A percentile compares a stretch with the other conserved stretches of the same genome.
phyloP scores from a whole-genome alignment of 2,888 invertebrate species.

The Tanypteryx hageni region DNA sequence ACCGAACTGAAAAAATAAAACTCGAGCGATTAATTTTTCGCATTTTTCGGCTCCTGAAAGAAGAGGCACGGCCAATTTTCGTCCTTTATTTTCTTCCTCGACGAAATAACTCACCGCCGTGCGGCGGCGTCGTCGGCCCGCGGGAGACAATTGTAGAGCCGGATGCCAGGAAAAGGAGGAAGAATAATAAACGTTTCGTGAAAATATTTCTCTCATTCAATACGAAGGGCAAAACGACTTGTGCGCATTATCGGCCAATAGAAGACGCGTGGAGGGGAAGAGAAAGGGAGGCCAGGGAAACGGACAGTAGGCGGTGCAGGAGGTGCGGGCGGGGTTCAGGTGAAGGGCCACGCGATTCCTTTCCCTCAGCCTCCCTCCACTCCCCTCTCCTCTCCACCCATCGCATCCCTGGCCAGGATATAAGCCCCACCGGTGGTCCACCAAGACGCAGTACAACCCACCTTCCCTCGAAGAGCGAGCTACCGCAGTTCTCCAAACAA shows the following conservation, averaged over 20 bases:
- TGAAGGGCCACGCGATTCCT: slow-evolving; percentile 63
- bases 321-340: slow-evolving; percentile 33
- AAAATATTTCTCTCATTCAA: slow-evolving; percentile 23
- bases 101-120: background rate
- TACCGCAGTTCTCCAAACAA: slow-evolving; percentile 56
- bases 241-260: background rate
- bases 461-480: slow-evolving; percentile 57
- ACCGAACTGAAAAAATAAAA: background rate
- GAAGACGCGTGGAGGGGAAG: slow-evolving; percentile 8
- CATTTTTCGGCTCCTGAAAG: background rate
- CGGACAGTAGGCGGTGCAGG: slow-evolving; percentile 8
- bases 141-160: slow-evolving; percentile 13
- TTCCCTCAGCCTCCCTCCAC: slow-evolving; percentile 68
- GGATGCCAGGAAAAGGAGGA: background rate
- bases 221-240: slow-evolving; percentile 50
- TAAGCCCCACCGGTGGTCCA: slow-evolving; percentile 40
- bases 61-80: background rate
- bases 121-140: background rate
- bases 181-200: background rate
- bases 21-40: background rate
- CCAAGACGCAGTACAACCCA: slow-evolving; percentile 50
- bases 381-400: background rate
- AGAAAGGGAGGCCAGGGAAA: slow-evolving; percentile 37
- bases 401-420: slow-evolving; percentile 44
- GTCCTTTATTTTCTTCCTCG: background rate